Base-by-base conservation (phyloP, 2,797 vertebrate species). In the Lepilemur ruficaudatus region DNA sequence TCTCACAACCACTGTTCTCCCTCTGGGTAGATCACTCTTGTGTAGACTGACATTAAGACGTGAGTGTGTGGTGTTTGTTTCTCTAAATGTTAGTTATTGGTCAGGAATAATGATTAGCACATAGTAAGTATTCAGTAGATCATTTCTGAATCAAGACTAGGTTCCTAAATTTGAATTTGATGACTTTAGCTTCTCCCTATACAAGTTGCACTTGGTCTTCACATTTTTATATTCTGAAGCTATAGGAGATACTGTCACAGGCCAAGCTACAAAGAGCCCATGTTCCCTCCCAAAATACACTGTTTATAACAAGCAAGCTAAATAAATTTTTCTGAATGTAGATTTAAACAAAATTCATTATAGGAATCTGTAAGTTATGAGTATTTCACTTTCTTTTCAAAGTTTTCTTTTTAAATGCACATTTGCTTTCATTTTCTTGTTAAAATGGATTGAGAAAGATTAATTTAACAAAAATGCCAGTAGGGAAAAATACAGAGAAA, bases 391-490 rank as follows among this genome's bases (percentile, higher is more conserved):
- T 69, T 80, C 38, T 84, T 91, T 86, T 67, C 52, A 25, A 87
- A 80, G 38, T 92, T 83, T 83, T 90, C 46, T 87, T 96, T 92
- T 93, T 69, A 96, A 93, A 80, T 87, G 70, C 57, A 46, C 46
- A 55, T 67, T 41, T 57, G 70, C 79, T 89, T 94, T 89, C 41
- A 35, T 97, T 96, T 96, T 91, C 84, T 91, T 84, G 55, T 94
- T 95, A 61, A 93, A 93, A 80, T 78, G 38, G 67, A 69, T 91
- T 38, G 73, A 91, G 61, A 85, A 87, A 87, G 91, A 85, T 88
- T 72, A 95, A 69, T 93, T 87, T 79, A 84, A 91, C 83, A 91
- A 32, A 96, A 95, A 78, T 50, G 79, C 59, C 35, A 8, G 28
- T 89, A 72, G 32, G 48, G 57, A 5, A 6, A 76, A 94, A 70